A percentile compares a stretch with the other conserved stretches of the same genome.
Conservation (phyloP, 2,113 vertebrate genomes). For the Cariama cristata region DNA sequence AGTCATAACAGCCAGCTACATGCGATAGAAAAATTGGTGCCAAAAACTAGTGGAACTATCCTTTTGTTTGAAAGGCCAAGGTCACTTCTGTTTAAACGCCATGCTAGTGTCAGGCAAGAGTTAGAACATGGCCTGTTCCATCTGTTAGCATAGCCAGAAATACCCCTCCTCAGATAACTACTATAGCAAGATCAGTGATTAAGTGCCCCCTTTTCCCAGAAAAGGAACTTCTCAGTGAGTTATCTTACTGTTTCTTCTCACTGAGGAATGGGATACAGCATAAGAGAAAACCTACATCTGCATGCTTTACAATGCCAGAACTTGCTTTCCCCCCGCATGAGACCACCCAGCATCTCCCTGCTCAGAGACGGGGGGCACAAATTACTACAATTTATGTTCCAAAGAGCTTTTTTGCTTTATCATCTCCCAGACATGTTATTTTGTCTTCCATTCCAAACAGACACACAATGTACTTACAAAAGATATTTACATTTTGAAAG, state of each 20-base stretch:
- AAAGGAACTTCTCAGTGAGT: background rate
- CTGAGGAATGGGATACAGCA: background rate
- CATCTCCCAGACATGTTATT: conserved; percentile 28
- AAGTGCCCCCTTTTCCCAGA: background rate
- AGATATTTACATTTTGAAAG: conserved; percentile 42
- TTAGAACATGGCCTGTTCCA: background rate
- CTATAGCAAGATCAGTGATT: rapidly evolving
- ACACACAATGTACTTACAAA: background rate
- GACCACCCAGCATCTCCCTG: background rate
- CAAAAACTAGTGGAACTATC: background rate
- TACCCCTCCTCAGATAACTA: background rate
- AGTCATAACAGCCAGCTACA: background rate
- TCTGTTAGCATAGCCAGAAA: background rate
- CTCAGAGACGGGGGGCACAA: background rate
- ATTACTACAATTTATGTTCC: background rate
- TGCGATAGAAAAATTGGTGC: rapidly evolving
- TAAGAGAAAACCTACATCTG: background rate
- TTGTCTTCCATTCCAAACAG: conserved; percentile 15
- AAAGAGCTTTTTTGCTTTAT: background rate
- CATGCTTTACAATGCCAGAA: background rate
- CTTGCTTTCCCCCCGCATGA: rapidly evolving
- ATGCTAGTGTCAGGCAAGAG: background rate
- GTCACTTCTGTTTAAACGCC: background rate
- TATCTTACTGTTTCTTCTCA: background rate
- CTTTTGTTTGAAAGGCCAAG: background rate